Conservation (phyloP, 2,888 invertebrate species). For the Ommatoiulus sabulosus region DNA sequence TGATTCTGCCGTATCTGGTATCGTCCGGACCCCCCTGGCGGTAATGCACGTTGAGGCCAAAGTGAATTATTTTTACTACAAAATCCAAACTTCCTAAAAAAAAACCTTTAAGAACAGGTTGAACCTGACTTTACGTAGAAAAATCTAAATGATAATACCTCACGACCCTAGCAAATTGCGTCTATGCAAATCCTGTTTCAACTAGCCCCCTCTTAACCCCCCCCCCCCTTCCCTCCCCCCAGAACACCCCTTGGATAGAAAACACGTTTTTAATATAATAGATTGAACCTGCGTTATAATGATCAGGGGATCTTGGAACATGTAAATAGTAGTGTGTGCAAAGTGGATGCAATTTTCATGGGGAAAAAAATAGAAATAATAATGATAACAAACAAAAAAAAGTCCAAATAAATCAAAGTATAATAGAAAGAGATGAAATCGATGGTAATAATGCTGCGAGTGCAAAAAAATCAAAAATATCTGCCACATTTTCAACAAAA, state of each 20-base stretch:
- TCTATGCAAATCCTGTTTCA: slow-evolving; percentile 35
- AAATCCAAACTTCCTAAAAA: slow-evolving; percentile 20
- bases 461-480: neutral
- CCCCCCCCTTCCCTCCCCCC: too few relatives aligned
- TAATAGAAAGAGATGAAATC: neutral
- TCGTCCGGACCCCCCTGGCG: neutral
- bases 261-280: neutral
- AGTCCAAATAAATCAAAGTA: too few relatives aligned
- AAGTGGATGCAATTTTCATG: neutral
- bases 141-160: slow-evolving; percentile 30
- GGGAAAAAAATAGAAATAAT: neutral
- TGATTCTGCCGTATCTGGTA: neutral
- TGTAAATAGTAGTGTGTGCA: neutral
- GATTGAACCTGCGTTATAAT: neutral
- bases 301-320: neutral
- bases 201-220: neutral
- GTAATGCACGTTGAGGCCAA: slow-evolving; percentile 1
- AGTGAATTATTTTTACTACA: slow-evolving; percentile 43
- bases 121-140: slow-evolving; percentile 2
- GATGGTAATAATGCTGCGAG: neutral
- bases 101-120: neutral
- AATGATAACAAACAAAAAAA: neutral
- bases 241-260: too few relatives aligned
- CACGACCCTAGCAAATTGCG: slow-evolving; percentile 15
- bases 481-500: neutral